Percentiles rank a stretch among this genome's conserved stretches.
These are phyloP conservation scores for Rotaria socialis DNA, from an alignment of 2,888 invertebrate genomes.

Conservation along the genomic window DNA sequence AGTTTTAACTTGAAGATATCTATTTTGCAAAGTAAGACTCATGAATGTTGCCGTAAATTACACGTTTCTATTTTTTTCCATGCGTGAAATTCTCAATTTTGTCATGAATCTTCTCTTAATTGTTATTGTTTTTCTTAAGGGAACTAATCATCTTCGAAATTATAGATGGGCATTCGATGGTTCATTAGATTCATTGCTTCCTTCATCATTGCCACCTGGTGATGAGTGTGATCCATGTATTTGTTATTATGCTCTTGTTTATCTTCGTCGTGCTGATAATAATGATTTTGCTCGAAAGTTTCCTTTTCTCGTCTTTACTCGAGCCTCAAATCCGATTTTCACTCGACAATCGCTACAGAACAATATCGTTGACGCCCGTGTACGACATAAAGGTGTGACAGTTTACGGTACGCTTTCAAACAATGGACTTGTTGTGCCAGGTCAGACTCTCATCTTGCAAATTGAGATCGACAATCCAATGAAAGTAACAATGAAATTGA, in stretches of 20 bases:
- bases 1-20: too few relatives aligned
- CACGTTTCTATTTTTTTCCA: too few relatives aligned
- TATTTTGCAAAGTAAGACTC: too few relatives aligned
- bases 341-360: neutral
- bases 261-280: neutral
- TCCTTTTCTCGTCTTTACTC: neutral
- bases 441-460: neutral
- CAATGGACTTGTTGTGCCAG: neutral
- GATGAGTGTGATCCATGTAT: neutral
- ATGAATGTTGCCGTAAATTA: too few relatives aligned
- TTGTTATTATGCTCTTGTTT: conserved; percentile 3
- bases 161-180: conserved; percentile 5
- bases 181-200: neutral
- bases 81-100: too few relatives aligned
- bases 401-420: neutral
- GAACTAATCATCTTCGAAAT: neutral
- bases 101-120: too few relatives aligned
- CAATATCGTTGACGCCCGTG: neutral
- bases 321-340: neutral
- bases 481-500: neutral
- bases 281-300: neutral
- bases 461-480: neutral
- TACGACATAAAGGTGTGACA: neutral
- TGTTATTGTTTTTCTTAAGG: neutral
- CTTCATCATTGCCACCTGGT: neutral